Conservation (phyloP, 2,888 invertebrate species). For the Sesamia inferens region DNA sequence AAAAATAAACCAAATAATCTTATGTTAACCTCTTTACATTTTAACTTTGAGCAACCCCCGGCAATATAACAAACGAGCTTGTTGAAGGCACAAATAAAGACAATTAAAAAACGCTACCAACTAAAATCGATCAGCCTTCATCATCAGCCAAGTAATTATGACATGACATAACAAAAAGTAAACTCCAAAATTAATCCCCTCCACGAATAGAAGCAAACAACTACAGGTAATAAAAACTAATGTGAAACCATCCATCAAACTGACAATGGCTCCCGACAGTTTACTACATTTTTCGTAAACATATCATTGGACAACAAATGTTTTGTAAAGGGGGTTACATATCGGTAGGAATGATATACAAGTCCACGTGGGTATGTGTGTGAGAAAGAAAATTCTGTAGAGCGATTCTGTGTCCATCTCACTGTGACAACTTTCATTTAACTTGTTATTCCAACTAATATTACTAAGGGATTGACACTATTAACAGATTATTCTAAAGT, state of each 20-base stretch:
- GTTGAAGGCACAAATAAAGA: constrained; percentile 24
- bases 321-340: constrained; percentile 24
- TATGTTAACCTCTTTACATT: not conserved
- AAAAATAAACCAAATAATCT: not conserved
- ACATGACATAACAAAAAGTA: constrained; percentile 43
- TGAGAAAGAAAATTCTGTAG: too few species aligned
- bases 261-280: constrained; percentile 53
- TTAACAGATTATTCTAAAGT: too few species aligned
- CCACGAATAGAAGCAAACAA: constrained; percentile 33
- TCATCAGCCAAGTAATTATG: constrained; percentile 39
- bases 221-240: constrained; percentile 39
- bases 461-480: too few species aligned
- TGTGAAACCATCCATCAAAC: constrained; percentile 54
- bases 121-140: constrained; percentile 33
- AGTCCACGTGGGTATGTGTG: not conserved
- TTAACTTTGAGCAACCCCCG: not conserved
- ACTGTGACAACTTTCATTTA: too few species aligned
- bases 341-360: not conserved
- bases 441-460: too few species aligned
- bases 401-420: not conserved
- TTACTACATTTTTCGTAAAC: constrained; percentile 57
- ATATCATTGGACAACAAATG: constrained; percentile 37
- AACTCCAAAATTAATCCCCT: constrained; percentile 40
- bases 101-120: constrained; percentile 31
- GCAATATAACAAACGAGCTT: not conserved